A percentile compares a stretch with the other conserved stretches of the same genome.
Conservation (phyloP, 1,140 invertebrate genomes). For the Drosophila nannoptera region DNA sequence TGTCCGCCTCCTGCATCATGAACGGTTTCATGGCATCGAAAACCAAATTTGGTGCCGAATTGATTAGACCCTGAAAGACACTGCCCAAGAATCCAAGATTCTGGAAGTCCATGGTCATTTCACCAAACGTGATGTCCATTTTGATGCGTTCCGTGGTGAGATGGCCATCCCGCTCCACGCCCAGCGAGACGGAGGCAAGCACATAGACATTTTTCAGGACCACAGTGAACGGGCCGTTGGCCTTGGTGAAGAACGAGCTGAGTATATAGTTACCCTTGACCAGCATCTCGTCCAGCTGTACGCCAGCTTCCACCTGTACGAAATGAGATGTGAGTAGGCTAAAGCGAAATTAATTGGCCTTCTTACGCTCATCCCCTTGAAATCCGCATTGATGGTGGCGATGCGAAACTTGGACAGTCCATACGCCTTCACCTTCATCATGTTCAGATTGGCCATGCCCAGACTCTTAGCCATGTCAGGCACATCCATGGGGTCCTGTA, state of each 20-base stretch:
- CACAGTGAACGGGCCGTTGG: slow-evolving; percentile 88
- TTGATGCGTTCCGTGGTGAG: slow-evolving; percentile 87
- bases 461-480: slow-evolving; percentile 87
- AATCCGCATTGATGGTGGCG: slow-evolving; percentile 82
- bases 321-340: neutral
- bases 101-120: slow-evolving; percentile 89
- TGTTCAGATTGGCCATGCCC: slow-evolving; percentile 85
- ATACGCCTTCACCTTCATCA: slow-evolving; percentile 85
- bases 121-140: slow-evolving; percentile 88
- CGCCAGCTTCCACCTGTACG: slow-evolving; percentile 83
- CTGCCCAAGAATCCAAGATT: slow-evolving; percentile 87
- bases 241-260: slow-evolving; percentile 84
- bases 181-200: slow-evolving; percentile 83
- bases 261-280: slow-evolving; percentile 88
- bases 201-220: slow-evolving; percentile 85
- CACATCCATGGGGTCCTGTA: slow-evolving; percentile 89
- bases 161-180: slow-evolving; percentile 86
- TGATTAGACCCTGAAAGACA: slow-evolving; percentile 88
- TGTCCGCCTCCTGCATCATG: slow-evolving; percentile 87
- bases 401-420: slow-evolving; percentile 90
- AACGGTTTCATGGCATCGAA: slow-evolving; percentile 93
- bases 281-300: slow-evolving; percentile 85
- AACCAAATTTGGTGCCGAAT: slow-evolving; percentile 88
- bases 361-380: slow-evolving; percentile 83
- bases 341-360: slow-evolving; percentile 45